Base-by-base conservation (phyloP, 2,797 vertebrate genomes). In the Labeo calbasu region DNA sequence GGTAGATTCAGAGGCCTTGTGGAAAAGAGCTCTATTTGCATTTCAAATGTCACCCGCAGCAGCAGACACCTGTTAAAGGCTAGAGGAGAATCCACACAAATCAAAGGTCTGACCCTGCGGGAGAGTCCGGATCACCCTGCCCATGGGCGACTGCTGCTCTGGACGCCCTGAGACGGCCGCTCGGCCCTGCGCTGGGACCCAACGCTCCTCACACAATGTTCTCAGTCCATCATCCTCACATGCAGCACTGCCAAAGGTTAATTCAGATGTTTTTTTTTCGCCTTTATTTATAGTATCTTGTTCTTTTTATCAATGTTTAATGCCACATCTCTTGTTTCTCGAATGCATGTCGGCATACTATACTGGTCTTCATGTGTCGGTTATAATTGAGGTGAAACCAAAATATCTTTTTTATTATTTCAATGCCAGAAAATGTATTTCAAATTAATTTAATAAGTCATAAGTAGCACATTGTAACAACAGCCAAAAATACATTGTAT, bases 11-110 rank as follows among this genome's bases (percentile, higher is more conserved):
- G 85, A 69, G 80, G 86, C 85, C 87, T 85, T 65, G 77, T 88
- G 85, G 89, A 89, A 91, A 90, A 91, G 89, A 90, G 89, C 90
- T 90, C 46, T 86, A 90, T 91, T 91, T 91, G 90, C 89, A 91
- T 91, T 90, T 90, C 84, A 91, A 91, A 91, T 90, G 90, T 90
- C 89, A 90, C 77, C 25, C 84, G 80, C 87, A 78, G 80, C 85
- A 86, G 85, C 86, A 88, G 89, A 91, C 89, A 90, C 89, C 90
- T 91, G 90, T 89, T 90, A 86, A 84, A 89, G 82, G 87, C 88
- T 82, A 80, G 85, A 88, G 84, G 85, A 88, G 79, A 84, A 89
- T 88, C 84, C 81, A 85, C 88, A 61, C 80, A 88, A 90, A 90
- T 90, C 90, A 91, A 90, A 91, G 90, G 90, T 91, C 89, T 89